Evolutionary conservation across 2,113 vertebrate genomes (phyloP).

Genomic region (Gambusia holbrooki): DNA sequence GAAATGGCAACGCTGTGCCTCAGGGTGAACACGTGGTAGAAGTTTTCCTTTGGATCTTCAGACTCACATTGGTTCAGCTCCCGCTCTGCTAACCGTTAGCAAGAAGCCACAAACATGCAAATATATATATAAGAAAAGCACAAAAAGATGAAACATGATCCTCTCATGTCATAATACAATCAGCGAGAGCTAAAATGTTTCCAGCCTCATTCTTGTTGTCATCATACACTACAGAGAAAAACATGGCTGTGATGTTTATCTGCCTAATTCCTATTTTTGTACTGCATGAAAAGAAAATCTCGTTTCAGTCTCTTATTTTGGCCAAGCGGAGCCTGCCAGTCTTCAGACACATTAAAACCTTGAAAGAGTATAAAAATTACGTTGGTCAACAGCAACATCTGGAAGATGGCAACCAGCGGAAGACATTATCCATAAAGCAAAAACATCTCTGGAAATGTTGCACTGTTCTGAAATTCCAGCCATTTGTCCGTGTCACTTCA

Average conservation of each 20-base stretch:
- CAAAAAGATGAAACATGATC: slow-evolving; percentile 71
- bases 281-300: slow-evolving; percentile 72
- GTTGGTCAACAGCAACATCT: slow-evolving; percentile 59
- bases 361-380: slow-evolving; percentile 59
- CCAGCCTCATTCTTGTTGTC: slow-evolving; percentile 73
- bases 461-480: slow-evolving; percentile 66
- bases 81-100: slow-evolving; percentile 53
- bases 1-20: slow-evolving; percentile 54
- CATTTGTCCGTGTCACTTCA: slow-evolving; percentile 54
- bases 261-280: slow-evolving; percentile 59
- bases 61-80: slow-evolving; percentile 55
- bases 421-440: slow-evolving; percentile 49
- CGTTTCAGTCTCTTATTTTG: slow-evolving; percentile 67
- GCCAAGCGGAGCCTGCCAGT: slow-evolving; percentile 64
- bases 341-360: slow-evolving; percentile 50
- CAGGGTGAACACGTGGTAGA: slow-evolving; percentile 33
- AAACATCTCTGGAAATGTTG: slow-evolving; percentile 53
- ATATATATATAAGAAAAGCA: slow-evolving; percentile 59
- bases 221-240: slow-evolving; percentile 59
- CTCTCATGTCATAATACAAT: slow-evolving; percentile 73
- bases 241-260: slow-evolving; percentile 62
- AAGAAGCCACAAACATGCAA: slow-evolving; percentile 73
- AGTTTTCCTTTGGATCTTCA: slow-evolving; percentile 58
- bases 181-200: slow-evolving; percentile 67
- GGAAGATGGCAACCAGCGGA: slow-evolving; percentile 45